Evolutionary conservation across 2,888 invertebrate species (phyloP).

Genomic region (Fragum sueziense): DNA sequence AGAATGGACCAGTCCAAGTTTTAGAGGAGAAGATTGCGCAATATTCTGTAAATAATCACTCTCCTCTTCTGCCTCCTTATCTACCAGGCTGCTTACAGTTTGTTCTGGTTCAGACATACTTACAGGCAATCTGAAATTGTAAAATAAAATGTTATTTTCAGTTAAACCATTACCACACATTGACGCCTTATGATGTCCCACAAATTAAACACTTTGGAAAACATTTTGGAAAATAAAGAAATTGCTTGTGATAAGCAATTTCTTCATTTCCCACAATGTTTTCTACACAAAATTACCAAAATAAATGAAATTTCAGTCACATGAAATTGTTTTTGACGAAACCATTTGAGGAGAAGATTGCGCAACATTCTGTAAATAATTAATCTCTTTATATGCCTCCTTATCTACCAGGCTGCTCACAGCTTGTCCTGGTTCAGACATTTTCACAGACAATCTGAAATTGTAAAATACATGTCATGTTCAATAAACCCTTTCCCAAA

Average conservation of each 20-base stretch:
- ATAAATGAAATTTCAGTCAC: too few relatives aligned
- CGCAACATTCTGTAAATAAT: constrained; percentile 12
- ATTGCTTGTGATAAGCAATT: too few relatives aligned
- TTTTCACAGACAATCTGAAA: background rate
- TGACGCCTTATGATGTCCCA: too few relatives aligned
- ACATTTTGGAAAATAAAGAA: too few relatives aligned
- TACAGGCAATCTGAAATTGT: background rate
- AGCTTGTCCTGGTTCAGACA: background rate
- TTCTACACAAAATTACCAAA: too few relatives aligned
- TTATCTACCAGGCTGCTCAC: constrained; percentile 48
- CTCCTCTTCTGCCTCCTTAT: constrained; percentile 55
- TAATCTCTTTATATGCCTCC: constrained; percentile 51
- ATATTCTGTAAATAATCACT: constrained; percentile 22
- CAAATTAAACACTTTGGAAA: too few relatives aligned
- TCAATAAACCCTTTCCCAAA: too few relatives aligned
- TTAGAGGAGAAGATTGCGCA: background rate
- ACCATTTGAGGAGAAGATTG: background rate
- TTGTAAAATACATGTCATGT: too few relatives aligned
- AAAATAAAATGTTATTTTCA: too few relatives aligned
- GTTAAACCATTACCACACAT: too few relatives aligned
- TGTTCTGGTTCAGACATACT: background rate
- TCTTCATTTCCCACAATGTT: too few relatives aligned
- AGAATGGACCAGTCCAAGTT: constrained; percentile 67
- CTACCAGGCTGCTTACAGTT: constrained; percentile 40
- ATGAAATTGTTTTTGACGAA: too few relatives aligned